A percentile compares a stretch with the other conserved stretches of the same genome.
These are phyloP conservation scores for Clarias macrocephalus DNA, from an alignment of 2,113 vertebrate species.

Conservation along the genomic window DNA sequence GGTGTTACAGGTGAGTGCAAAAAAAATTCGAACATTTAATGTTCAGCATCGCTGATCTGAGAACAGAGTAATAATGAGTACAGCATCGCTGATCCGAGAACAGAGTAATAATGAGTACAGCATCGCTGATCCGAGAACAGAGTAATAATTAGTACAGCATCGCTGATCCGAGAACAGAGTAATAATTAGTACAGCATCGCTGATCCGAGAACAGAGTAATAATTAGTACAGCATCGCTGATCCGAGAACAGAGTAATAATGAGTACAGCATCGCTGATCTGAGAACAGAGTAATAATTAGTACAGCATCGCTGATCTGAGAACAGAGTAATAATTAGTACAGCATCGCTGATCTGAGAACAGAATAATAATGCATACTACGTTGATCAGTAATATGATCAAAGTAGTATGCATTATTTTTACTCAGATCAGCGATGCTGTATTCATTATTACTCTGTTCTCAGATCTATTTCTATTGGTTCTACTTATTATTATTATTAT, in stretches of 20 bases:
- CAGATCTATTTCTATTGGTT: background rate
- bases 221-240: no score
- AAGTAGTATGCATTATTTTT: no score
- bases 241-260: no score
- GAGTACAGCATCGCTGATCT: background rate
- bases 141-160: background rate
- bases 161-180: background rate
- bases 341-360: no score
- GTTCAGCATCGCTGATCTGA: background rate
- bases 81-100: background rate
- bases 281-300: background rate
- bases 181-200: background rate
- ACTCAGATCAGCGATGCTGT: no score
- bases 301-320: background rate
- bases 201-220: background rate
- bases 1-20: no score
- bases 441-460: background rate
- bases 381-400: no score
- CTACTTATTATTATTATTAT: no score
- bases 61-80: background rate
- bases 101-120: background rate
- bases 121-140: no score
- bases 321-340: background rate
- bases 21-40: background rate
- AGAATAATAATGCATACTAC: no score